Percentiles rank a stretch among this genome's conserved stretches.
Evolutionary conservation across 2,888 invertebrate genomes (phyloP).

Genomic region (Pharmacophagus antenor): DNA sequence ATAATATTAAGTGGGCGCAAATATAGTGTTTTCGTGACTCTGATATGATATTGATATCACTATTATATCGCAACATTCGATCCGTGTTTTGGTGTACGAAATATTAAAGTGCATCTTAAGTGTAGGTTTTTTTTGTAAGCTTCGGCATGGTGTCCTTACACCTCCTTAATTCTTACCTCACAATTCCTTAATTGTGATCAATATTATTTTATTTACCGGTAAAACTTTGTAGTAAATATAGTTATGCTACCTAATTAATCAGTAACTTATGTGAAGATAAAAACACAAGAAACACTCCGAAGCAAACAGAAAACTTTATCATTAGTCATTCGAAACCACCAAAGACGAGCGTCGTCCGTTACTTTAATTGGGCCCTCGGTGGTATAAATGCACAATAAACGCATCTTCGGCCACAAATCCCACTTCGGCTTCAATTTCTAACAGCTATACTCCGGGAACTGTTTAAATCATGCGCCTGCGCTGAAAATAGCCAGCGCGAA

Average conservation of each 20-base stretch:
- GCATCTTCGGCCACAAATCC: conserved; percentile 51
- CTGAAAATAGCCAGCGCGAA: conserved; percentile 74
- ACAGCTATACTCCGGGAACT: conserved; percentile 53
- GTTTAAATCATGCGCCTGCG: conserved; percentile 72
- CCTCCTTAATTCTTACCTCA: too few species aligned
- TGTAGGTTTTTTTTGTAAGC: neutral
- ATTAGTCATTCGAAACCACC: conserved; percentile 29
- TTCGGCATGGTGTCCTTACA: too few species aligned
- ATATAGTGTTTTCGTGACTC: conserved; percentile 70
- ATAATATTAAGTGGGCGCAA: conserved; percentile 65
- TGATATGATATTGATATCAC: conserved; percentile 41
- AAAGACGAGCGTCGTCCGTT: conserved; percentile 37
- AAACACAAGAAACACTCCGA: conserved; percentile 8
- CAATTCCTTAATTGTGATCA: too few species aligned
- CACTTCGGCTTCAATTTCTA: conserved; percentile 56
- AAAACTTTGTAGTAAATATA: neutral
- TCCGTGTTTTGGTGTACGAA: conserved; percentile 22
- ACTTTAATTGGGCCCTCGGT: conserved; percentile 51
- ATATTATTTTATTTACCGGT: too few species aligned
- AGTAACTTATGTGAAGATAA: neutral
- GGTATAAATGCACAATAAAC: conserved; percentile 44
- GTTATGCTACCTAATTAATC: neutral
- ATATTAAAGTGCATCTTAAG: too few species aligned
- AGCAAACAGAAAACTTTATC: conserved; percentile 21
- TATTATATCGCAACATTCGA: conserved; percentile 36